Evolutionary conservation across 2,113 vertebrate genomes (phyloP), one percentile per base, ranked within the genome.

Genomic region (Nyctibius bracteatus): DNA sequence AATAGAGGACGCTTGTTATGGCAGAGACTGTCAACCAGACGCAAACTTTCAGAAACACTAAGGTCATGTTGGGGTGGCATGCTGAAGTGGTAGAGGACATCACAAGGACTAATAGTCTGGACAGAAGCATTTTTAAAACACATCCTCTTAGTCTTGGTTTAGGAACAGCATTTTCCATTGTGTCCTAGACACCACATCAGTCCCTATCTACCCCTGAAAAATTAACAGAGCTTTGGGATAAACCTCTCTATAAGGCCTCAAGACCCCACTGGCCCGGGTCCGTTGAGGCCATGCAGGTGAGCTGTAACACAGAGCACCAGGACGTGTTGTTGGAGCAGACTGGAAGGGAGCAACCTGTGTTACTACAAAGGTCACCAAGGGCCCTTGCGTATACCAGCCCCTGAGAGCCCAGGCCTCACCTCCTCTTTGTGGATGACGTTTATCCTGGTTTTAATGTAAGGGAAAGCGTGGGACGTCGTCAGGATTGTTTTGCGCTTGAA

Each of bases 391-490:
- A 2, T 6, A 28, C 15, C 81, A 62, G 41, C 28, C 63, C 3
- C 9, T 8, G 35, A 16, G 33, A 47, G 58, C 8, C 3, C 22
- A 22, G 3, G 35, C 31, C 98, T 98, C 90, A 99, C 99, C 99
- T 99, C 99, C 93, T 99, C 99, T 95, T 99, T 99, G 97, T 99
- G 99, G 84, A 99, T 99, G 97, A 99, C 99, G 70, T 99, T 99
- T 95, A 99, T 99, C 89, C 99, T 99, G 41, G 99, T 99, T 97
- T 99, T 99, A 96, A 99, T 99, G 98, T 99, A 99, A 13, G 99
- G 99, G 97, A 99, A 99, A 33, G 99, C 99, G 23, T 99, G 99
- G 19, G 99, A 99, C 0, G 99, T 99, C 15, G 99, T 99, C 71
- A 99, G 98, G 97, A 99, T 99, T 30, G 99, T 99, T 96, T 99